phyloP scores from a whole-genome alignment of 2,797 vertebrate species.

The Sebastes hubbsi region DNA sequence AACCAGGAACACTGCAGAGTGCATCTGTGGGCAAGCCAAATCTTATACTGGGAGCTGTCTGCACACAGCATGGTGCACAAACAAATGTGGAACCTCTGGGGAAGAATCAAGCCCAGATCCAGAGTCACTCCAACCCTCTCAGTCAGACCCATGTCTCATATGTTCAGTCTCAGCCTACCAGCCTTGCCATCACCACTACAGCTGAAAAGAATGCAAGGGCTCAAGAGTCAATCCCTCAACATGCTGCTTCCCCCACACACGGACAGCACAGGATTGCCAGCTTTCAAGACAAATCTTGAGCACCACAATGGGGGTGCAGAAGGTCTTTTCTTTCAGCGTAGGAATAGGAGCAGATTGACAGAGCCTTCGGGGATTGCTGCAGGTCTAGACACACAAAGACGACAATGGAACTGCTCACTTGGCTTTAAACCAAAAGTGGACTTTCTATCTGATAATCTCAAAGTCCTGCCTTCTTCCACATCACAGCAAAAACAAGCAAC shows the following conservation, averaged over 20 bases:
- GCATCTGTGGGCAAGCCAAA: background rate
- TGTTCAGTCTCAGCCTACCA: slow-evolving; percentile 4
- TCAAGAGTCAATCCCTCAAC: background rate
- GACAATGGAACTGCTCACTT: background rate
- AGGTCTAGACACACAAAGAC: slow-evolving; percentile 13
- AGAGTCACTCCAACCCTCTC: background rate
- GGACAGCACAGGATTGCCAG: background rate
- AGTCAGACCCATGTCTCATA: background rate
- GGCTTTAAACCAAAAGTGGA: slow-evolving; percentile 16
- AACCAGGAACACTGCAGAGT: background rate
- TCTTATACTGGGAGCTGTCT: background rate
- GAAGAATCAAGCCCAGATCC: slow-evolving; percentile 13
- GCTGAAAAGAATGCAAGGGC: background rate
- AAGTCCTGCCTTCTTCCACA: background rate
- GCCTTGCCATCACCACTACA: background rate
- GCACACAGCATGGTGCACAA: background rate
- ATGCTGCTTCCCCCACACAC: background rate
- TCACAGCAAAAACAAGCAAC: slow-evolving; percentile 13
- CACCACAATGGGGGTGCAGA: background rate
- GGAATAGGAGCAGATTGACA: background rate
- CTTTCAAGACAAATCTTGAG: background rate
- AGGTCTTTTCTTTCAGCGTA: slow-evolving; percentile 18
- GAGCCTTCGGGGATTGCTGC: background rate
- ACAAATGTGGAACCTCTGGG: background rate
- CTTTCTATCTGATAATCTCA: slow-evolving; percentile 7